Conservation (phyloP, 2,113 vertebrate genomes). For the Myodes glareolus region DNA sequence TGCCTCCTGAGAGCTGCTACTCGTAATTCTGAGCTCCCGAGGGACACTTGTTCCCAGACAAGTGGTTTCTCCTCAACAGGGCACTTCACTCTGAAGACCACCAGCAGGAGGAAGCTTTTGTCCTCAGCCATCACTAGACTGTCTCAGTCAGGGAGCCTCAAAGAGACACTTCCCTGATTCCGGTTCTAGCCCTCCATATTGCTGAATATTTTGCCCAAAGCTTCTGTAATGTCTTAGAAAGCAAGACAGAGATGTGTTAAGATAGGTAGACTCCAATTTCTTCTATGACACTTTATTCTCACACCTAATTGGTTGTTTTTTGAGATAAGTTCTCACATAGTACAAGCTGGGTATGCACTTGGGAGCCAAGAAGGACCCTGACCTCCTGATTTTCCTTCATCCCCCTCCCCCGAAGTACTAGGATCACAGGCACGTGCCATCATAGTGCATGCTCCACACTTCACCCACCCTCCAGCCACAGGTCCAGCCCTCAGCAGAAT, state of each 20-base stretch:
- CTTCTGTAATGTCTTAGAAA: neutral
- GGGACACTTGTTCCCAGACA: neutral
- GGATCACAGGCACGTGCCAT: neutral
- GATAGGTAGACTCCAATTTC: neutral
- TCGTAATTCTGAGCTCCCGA: neutral
- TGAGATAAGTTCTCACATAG: neutral
- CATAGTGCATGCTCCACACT: neutral
- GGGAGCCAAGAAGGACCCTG: neutral
- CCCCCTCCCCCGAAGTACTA: neutral
- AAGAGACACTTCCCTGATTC: neutral
- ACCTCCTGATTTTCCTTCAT: neutral
- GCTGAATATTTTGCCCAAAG: neutral
- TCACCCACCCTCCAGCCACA: neutral
- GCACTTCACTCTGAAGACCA: neutral
- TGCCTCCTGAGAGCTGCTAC: neutral
- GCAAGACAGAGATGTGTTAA: neutral
- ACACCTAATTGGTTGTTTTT: neutral
- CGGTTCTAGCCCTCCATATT: neutral
- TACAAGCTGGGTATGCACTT: neutral
- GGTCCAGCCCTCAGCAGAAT: neutral
- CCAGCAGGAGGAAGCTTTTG: neutral
- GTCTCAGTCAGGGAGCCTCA: neutral
- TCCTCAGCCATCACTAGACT: neutral
- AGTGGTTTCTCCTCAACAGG: neutral
- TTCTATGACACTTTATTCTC: neutral